These are phyloP conservation scores for Leptopilina clavipes DNA, from an alignment of 1,140 invertebrate genomes.

Conservation along the genomic window DNA sequence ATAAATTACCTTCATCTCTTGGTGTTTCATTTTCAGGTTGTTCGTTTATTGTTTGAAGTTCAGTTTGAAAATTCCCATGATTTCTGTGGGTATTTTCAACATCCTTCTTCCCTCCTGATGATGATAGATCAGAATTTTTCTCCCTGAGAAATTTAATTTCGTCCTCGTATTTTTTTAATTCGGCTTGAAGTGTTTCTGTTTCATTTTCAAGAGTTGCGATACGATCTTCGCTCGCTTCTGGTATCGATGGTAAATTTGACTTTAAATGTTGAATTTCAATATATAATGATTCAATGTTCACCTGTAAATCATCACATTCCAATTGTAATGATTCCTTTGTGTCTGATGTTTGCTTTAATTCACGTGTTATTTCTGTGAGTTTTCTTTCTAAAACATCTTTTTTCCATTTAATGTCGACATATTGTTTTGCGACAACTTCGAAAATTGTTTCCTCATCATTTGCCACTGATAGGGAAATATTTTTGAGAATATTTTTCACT, in stretches of 20 bases:
- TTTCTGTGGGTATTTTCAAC: slow-evolving; percentile 50
- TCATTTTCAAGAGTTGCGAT: slow-evolving; percentile 68
- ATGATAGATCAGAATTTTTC: slow-evolving; percentile 71
- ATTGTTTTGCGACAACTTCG: slow-evolving; percentile 63
- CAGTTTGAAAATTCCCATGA: slow-evolving; percentile 60
- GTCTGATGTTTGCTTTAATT: slow-evolving; percentile 64
- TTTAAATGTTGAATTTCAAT: slow-evolving; percentile 65
- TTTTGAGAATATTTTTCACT: slow-evolving; percentile 66
- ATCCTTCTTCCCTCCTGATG: slow-evolving; percentile 51
- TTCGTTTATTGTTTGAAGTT: slow-evolving; percentile 56
- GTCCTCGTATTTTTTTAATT: slow-evolving; percentile 69
- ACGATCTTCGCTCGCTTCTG: slow-evolving; percentile 70
- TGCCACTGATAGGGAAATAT: slow-evolving; percentile 49
- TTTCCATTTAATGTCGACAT: slow-evolving; percentile 68
- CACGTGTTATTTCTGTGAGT: slow-evolving; percentile 63
- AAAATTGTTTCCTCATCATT: slow-evolving; percentile 60
- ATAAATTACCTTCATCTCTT: slow-evolving; percentile 43
- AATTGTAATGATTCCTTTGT: slow-evolving; percentile 64
- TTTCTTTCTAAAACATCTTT: slow-evolving; percentile 69
- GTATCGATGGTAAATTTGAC: slow-evolving; percentile 68
- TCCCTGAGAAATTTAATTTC: slow-evolving; percentile 76
- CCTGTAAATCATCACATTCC: slow-evolving; percentile 68
- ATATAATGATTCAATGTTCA: slow-evolving; percentile 66
- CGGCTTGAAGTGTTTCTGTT: slow-evolving; percentile 64
- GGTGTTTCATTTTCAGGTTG: slow-evolving; percentile 59